A percentile compares a stretch with the other conserved stretches of the same genome.
phyloP scores from a whole-genome alignment of 2,113 vertebrate species.

The Excalfactoria chinensis region DNA sequence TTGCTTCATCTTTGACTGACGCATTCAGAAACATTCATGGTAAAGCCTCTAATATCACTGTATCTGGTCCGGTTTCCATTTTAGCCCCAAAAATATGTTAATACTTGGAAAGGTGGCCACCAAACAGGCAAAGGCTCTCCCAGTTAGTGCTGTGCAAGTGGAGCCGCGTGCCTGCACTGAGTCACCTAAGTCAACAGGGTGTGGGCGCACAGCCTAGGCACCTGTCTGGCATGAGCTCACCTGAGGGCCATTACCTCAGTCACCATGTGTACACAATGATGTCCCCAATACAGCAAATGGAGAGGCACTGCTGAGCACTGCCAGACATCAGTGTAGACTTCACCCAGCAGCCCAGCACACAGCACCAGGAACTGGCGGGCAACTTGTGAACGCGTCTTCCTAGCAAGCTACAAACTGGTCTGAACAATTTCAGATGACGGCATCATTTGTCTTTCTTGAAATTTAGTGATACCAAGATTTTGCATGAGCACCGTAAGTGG shows the following conservation, averaged over 20 bases:
- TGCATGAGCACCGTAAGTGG: neutral
- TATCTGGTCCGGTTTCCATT: neutral
- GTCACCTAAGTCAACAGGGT: neutral
- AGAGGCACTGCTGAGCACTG: neutral
- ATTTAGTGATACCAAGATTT: neutral
- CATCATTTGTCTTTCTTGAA: constrained; percentile 12
- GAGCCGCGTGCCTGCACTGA: neutral
- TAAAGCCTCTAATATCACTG: neutral
- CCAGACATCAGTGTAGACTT: constrained; percentile 23
- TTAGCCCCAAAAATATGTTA: neutral
- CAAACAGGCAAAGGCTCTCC: neutral
- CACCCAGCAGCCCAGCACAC: constrained; percentile 29
- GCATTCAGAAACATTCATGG: neutral
- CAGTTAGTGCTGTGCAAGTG: neutral
- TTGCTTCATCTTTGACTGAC: neutral
- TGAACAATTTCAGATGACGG: constrained; percentile 60
- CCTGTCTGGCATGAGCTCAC: neutral
- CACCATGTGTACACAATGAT: constrained; percentile 8
- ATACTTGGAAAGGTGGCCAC: neutral
- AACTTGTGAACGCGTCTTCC: constrained; percentile 51
- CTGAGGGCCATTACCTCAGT: neutral
- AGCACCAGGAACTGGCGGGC: constrained; percentile 33
- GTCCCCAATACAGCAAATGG: constrained; percentile 33
- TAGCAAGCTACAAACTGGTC: constrained; percentile 55
- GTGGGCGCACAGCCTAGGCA: neutral